Percentiles rank a stretch among this genome's conserved stretches.
phyloP scores from a whole-genome alignment of 2,797 vertebrate genomes.

The Tenualosa thibaudeaui region DNA sequence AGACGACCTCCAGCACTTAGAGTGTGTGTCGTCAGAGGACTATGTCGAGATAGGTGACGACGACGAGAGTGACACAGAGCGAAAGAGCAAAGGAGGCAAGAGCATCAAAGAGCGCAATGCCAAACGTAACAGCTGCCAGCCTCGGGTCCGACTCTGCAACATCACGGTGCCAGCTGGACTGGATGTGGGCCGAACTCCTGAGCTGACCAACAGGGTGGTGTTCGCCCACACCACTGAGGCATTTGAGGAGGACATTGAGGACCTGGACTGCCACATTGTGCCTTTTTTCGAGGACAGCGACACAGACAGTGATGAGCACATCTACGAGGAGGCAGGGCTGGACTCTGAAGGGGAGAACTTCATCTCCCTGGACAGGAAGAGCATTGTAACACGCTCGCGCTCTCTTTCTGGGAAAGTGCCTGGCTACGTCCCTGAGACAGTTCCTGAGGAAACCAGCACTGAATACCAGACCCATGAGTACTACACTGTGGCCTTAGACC shows the following conservation, averaged over 20 bases:
- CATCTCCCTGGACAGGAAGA: conserved; percentile 80
- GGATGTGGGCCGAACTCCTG: conserved; percentile 72
- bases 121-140: conserved; percentile 73
- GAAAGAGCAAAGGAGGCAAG: conserved; percentile 68
- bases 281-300: conserved; percentile 80
- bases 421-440: conserved; percentile 92
- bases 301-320: conserved; percentile 78
- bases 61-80: conserved; percentile 70
- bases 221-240: conserved; percentile 80
- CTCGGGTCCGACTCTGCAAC: conserved; percentile 77
- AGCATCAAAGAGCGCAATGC: conserved; percentile 65
- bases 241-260: conserved; percentile 82
- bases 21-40: conserved; percentile 77
- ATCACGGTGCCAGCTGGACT: conserved; percentile 77
- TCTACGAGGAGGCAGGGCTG: conserved; percentile 80
- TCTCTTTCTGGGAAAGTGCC: conserved; percentile 92
- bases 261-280: conserved; percentile 82
- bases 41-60: conserved; percentile 81
- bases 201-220: conserved; percentile 78
- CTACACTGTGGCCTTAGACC: conserved; percentile 72
- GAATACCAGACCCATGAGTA: conserved; percentile 77
- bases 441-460: conserved; percentile 88
- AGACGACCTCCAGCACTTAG: conserved; percentile 61
- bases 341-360: conserved; percentile 81
- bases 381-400: conserved; percentile 82